phyloP scores from a whole-genome alignment of 2,888 invertebrate species.

The Ashinkailepas kermadecensis region DNA sequence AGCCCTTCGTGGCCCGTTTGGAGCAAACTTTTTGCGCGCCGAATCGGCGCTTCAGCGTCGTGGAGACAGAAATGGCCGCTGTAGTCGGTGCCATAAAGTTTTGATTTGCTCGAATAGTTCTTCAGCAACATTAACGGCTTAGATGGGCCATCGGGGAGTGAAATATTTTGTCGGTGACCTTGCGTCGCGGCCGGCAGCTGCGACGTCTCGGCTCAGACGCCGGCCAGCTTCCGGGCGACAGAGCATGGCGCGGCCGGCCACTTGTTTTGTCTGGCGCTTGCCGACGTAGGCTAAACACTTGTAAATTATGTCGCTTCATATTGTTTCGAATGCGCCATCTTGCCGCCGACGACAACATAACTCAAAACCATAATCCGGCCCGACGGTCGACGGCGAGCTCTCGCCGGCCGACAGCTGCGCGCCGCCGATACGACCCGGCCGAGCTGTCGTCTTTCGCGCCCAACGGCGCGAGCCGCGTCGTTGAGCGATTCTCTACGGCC shows the following conservation, averaged over 20 bases:
- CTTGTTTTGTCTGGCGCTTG: not conserved
- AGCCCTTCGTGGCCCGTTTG: not conserved
- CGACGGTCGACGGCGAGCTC: not conserved
- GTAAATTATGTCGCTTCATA: conserved; percentile 13
- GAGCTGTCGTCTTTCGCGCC: not conserved
- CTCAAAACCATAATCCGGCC: conserved; percentile 3
- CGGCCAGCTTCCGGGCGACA: not conserved
- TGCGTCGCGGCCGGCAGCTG: not conserved
- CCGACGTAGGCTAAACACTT: not conserved
- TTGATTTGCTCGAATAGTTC: conserved; percentile 5
- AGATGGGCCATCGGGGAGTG: not conserved
- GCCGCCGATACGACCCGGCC: not conserved
- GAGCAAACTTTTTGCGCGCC: not conserved
- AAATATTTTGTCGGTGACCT: not conserved
- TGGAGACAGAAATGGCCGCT: not conserved
- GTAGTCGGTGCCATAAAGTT: not conserved
- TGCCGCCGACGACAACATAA: not conserved
- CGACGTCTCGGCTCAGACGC: not conserved
- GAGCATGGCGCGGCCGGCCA: not conserved
- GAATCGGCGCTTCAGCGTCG: not conserved
- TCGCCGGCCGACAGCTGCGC: not conserved
- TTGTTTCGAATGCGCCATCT: conserved; percentile 12
- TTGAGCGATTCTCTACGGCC: not conserved
- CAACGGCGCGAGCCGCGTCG: not conserved
- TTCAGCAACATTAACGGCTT: not conserved